These are phyloP conservation scores for Ageneiosus marmoratus DNA, from an alignment of 2,113 vertebrate genomes.

Conservation along the genomic window DNA sequence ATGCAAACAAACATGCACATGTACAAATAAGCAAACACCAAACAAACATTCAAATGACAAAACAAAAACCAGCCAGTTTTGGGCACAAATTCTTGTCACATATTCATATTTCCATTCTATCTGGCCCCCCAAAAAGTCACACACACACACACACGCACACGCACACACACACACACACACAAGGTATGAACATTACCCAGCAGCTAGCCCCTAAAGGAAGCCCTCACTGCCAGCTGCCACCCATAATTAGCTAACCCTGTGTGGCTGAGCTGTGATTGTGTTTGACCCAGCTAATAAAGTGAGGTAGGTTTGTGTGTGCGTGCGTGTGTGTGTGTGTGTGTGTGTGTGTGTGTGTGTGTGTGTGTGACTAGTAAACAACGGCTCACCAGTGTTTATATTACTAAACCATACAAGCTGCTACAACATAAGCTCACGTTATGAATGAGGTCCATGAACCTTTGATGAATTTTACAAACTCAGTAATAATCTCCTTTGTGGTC, in stretches of 20 bases:
- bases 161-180: constrained; percentile 10
- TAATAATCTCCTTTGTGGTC: not conserved
- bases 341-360: not conserved
- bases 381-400: constrained; percentile 41
- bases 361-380: constrained; percentile 30
- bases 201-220: constrained; percentile 69
- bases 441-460: constrained; percentile 23
- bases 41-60: not conserved
- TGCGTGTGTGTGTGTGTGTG: constrained; percentile 13
- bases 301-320: constrained; percentile 53
- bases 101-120: not conserved
- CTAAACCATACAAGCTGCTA: constrained; percentile 41
- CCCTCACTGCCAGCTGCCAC: constrained; percentile 75
- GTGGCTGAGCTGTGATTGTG: constrained; percentile 76
- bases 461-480: not conserved
- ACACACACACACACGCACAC: constrained; percentile 2
- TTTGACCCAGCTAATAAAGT: constrained; percentile 77
- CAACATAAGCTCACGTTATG: not conserved
- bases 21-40: not conserved
- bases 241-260: constrained; percentile 73
- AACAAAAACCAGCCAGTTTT: not conserved
- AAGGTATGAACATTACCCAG: constrained; percentile 68
- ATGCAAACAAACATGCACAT: not conserved
- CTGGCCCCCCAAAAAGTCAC: not conserved
- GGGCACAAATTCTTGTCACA: not conserved